Percentiles rank a stretch among this genome's conserved stretches.
Conservation (phyloP, 2,797 vertebrate species). For the Gobio occitaniae region DNA sequence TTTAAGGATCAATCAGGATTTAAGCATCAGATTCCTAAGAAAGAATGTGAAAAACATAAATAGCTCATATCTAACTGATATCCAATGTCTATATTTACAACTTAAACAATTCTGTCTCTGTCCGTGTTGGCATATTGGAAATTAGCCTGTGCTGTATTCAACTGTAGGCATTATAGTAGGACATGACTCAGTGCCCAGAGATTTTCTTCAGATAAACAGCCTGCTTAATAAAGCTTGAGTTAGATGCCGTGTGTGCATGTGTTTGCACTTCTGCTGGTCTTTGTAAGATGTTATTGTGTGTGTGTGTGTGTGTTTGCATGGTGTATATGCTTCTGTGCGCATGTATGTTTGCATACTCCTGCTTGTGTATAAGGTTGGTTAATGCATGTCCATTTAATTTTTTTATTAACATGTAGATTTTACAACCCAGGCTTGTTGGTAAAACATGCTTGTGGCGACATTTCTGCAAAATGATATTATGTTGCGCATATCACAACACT, state of each 20-base stretch:
- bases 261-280: constrained; percentile 19
- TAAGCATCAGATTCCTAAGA: not conserved
- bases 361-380: not conserved
- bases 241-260: not conserved
- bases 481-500: not conserved
- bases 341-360: not conserved
- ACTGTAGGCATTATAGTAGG: not conserved
- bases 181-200: not conserved
- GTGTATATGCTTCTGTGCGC: not conserved
- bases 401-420: not conserved
- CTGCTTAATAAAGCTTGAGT: not conserved
- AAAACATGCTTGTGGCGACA: not conserved
- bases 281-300: constrained; percentile 15
- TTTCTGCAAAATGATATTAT: not conserved
- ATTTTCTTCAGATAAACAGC: constrained; percentile 1
- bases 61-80: constrained; percentile 1
- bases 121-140: not conserved
- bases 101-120: not conserved
- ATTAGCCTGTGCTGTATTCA: constrained; percentile 17
- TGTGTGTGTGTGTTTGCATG: constrained; percentile 13
- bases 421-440: not conserved
- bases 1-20: not conserved
- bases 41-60: constrained; percentile 4
- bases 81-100: not conserved
- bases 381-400: not conserved